Evolutionary conservation across 37 sponge, comb jelly and placozoan species (phyloP).

Genomic region (Petrosia ficiformis): DNA sequence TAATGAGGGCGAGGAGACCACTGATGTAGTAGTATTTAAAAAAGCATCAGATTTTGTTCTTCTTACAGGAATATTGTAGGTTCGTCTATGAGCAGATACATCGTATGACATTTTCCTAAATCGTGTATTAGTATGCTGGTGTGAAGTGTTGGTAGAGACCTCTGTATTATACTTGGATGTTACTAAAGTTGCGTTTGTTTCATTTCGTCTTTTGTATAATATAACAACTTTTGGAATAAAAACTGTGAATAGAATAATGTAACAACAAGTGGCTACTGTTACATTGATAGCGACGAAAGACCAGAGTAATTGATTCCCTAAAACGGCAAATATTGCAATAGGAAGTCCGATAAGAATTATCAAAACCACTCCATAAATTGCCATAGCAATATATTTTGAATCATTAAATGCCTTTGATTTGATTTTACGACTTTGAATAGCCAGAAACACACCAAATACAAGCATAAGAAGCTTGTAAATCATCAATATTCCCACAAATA

Average conservation of each 20-base stretch:
- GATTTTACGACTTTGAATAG: conserved; percentile 17
- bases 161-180: too few species aligned
- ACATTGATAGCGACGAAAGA: background rate
- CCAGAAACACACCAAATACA: conserved; percentile 25
- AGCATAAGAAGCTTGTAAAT: conserved; percentile 10
- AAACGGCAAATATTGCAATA: conserved; percentile 2
- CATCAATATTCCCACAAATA: background rate
- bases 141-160: too few species aligned
- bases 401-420: conserved; percentile 27
- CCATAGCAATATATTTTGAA: conserved; percentile 19
- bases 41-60: too few species aligned
- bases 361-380: conserved; percentile 20
- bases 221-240: conserved; percentile 26
- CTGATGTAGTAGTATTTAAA: too few species aligned
- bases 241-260: conserved; percentile 7
- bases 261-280: conserved; percentile 2
- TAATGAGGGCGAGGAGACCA: too few species aligned
- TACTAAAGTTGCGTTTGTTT: too few species aligned
- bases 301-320: background rate
- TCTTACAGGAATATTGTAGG: too few species aligned
- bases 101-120: too few species aligned
- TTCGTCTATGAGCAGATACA: too few species aligned
- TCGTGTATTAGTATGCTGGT: too few species aligned
- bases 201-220: background rate
- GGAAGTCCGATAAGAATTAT: conserved; percentile 12